Conservation (phyloP, 2,113 vertebrate genomes). For the Romanogobio albipinnatus region DNA sequence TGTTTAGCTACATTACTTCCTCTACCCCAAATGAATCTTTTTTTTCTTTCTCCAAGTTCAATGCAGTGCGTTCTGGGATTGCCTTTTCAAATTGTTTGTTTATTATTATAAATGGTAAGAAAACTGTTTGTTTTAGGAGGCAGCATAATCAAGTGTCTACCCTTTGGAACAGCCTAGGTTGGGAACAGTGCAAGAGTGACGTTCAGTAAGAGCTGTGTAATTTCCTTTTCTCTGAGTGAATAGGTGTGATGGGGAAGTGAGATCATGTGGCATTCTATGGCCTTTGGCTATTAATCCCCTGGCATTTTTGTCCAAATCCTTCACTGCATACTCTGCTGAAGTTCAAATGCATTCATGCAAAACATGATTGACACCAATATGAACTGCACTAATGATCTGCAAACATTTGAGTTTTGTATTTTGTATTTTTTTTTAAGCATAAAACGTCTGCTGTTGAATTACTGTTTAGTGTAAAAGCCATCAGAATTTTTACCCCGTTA, state of each 20-base stretch:
- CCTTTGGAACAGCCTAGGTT: background rate
- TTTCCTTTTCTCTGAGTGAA: slow-evolving; percentile 20
- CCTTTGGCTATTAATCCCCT: slow-evolving; percentile 1
- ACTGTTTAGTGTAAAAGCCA: background rate
- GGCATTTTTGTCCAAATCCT: background rate
- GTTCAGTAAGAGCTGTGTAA: slow-evolving; percentile 1
- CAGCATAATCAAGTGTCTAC: background rate
- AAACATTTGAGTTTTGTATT: background rate
- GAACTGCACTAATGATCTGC: background rate
- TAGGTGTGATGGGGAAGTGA: slow-evolving; percentile 29
- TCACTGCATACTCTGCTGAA: background rate
- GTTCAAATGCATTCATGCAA: slow-evolving; percentile 16
- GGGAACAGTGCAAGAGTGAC: background rate
- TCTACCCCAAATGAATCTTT: background rate
- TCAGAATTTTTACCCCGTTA: background rate
- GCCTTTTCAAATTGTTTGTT: background rate
- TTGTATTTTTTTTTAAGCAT: too few relatives aligned
- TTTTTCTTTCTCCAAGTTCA: background rate
- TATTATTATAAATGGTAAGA: background rate
- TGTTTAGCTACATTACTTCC: background rate
- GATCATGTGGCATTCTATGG: slow-evolving; percentile 28
- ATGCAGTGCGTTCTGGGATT: background rate
- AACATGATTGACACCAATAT: background rate
- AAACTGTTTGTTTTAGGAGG: background rate
- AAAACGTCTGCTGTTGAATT: background rate